Conservation (phyloP, 2,797 vertebrate species). For the Falco columbarius region DNA sequence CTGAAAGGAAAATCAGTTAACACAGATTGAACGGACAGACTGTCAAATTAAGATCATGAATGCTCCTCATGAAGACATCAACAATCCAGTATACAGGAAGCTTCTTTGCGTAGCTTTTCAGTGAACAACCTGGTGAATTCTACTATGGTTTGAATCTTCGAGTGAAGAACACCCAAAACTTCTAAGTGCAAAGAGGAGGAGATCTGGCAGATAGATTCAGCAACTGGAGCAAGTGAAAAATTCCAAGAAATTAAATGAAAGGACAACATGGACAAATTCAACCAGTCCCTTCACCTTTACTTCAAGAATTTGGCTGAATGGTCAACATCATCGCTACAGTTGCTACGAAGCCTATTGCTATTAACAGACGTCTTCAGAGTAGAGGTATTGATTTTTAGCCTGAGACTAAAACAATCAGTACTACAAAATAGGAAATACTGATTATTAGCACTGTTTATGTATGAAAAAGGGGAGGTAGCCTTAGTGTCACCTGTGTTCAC, state of each 20-base stretch:
- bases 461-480: not conserved
- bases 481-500: not conserved
- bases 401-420: rapidly evolving
- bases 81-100: rapidly evolving
- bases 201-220: not conserved
- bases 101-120: not conserved
- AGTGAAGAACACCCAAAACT: not conserved
- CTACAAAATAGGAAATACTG: not conserved
- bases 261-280: not conserved
- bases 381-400: not conserved
- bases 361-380: not conserved
- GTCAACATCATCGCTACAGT: not conserved
- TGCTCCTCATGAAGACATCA: not conserved
- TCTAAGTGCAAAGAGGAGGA: not conserved
- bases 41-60: not conserved
- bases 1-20: not conserved
- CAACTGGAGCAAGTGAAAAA: not conserved
- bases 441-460: not conserved
- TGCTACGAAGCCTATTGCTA: not conserved
- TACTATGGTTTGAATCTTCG: not conserved
- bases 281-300: not conserved
- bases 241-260: not conserved
- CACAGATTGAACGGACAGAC: not conserved
- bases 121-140: not conserved
- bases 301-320: not conserved